These are phyloP conservation scores for Drosophila oshimai DNA, from an alignment of 1,140 invertebrate genomes.

Conservation along the genomic window DNA sequence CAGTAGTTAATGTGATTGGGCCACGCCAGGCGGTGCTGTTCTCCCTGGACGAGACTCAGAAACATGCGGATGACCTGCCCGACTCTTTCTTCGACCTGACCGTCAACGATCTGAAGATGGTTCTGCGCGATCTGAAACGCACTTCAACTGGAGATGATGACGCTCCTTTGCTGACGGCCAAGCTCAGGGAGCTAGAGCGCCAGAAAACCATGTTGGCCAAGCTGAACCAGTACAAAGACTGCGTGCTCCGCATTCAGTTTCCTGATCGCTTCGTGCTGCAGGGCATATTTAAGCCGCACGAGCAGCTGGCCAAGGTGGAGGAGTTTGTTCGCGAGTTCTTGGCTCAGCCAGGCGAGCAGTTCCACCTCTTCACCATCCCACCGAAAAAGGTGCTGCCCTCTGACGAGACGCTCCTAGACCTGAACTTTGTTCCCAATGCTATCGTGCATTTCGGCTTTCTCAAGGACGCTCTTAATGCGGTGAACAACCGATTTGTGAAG, in stretches of 20 bases:
- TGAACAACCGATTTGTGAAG: constrained; percentile 39
- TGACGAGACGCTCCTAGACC: constrained; percentile 85
- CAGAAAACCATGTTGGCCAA: constrained; percentile 85
- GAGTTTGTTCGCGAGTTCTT: constrained; percentile 89
- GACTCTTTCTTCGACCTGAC: constrained; percentile 94
- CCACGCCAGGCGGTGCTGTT: constrained; percentile 88
- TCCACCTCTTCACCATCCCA: constrained; percentile 90
- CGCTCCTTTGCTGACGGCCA: constrained; percentile 87
- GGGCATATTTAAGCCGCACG: constrained; percentile 88
- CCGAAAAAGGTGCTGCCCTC: constrained; percentile 87
- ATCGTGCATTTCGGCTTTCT: constrained; percentile 87
- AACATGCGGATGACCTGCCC: constrained; percentile 86
- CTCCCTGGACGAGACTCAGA: constrained; percentile 85
- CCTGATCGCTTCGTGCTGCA: constrained; percentile 91
- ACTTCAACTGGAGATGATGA: constrained; percentile 86
- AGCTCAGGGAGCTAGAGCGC: constrained; percentile 85
- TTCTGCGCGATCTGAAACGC: constrained; percentile 88
- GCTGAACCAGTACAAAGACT: constrained; percentile 87
- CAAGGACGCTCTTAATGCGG: constrained; percentile 50
- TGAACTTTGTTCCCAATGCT: constrained; percentile 89
- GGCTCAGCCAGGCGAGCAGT: constrained; percentile 85
- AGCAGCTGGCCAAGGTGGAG: constrained; percentile 87
- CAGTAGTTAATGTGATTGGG: constrained; percentile 83
- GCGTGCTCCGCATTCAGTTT: constrained; percentile 91
- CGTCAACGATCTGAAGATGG: constrained; percentile 88